A percentile compares a stretch with the other conserved stretches of the same genome.
Conservation (phyloP, 2,797 vertebrate species). For the Hylomyscus alleni region DNA sequence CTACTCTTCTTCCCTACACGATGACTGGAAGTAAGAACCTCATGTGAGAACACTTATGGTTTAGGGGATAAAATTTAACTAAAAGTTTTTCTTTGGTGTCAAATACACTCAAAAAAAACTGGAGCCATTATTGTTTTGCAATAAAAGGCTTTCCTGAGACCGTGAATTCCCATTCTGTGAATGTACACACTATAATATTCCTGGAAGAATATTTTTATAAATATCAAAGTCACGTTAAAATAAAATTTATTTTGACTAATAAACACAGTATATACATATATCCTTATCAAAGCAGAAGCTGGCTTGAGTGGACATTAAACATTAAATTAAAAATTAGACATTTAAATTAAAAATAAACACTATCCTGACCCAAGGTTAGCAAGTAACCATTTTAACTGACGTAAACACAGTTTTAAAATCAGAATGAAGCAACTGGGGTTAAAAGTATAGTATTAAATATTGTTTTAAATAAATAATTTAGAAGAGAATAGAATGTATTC, state of each 20-base stretch:
- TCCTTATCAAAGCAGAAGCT: conserved; percentile 5
- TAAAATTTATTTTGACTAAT: not conserved
- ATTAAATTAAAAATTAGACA: not conserved
- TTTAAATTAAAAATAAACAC: not conserved
- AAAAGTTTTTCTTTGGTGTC: conserved; percentile 36
- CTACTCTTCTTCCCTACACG: not conserved
- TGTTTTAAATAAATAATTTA: not conserved
- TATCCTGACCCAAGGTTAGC: not conserved
- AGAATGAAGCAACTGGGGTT: not conserved
- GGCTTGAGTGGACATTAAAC: not conserved
- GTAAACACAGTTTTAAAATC: not conserved
- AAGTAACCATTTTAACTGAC: not conserved
- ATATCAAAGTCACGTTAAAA: conserved; percentile 2
- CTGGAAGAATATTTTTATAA: not conserved
- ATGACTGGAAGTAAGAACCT: conserved; percentile 4
- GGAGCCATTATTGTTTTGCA: not conserved
- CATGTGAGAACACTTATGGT: not conserved
- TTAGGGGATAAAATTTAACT: not conserved
- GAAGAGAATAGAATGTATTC: not conserved
- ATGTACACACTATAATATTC: not conserved
- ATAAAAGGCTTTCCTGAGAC: conserved; percentile 7
- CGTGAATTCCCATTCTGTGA: conserved; percentile 26
- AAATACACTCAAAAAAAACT: conserved; percentile 19
- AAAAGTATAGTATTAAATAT: not conserved
- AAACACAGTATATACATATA: not conserved